Evolutionary conservation across 2,888 invertebrate genomes (phyloP), one percentile per base, ranked within the genome.

Genomic region (Neoaliturus tenellus): DNA sequence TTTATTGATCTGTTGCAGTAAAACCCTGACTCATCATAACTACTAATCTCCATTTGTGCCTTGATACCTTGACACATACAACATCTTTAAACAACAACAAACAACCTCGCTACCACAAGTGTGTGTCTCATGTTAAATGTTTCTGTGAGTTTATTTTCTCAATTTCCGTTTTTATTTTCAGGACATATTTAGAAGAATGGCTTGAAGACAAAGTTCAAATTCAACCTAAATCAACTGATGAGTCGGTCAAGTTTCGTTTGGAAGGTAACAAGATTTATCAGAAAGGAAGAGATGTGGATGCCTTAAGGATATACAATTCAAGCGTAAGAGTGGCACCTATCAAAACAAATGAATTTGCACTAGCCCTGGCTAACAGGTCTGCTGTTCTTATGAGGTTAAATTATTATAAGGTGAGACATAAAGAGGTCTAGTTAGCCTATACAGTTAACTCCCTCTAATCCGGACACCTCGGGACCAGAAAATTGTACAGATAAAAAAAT

Each of bases 341-440:
- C 44, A 90, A 91, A 39, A 92, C 92, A 67, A 90, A 92, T 14
- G 93, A 93, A 89, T 93, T 93, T 87, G 91, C 93, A 0, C 89
- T 94, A 73, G 95, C 95, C 0, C 90, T 94, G 81, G 95, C 94
- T 0, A 95, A 95, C 88, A 91, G 95, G 89, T 95, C 95, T 14
- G 95, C 95, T 23, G 92, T 93, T 10, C 91, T 94, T 67, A 91
- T 93, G 87, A 92, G 93, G 86, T 89, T 94, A 89, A 91, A 92
- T 83, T 91, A 91, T 88, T 95, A 91, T 90, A 89, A 93, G 91
- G 95, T 94, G 90, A 88, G 88, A 44, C 2, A 44, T n/a, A n/a
- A n/a, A n/a, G n/a, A n/a, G n/a, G n/a, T n/a, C n/a, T n/a, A 41
- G 41, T 41, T 41, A 41, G 6, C 41, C 41, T 6, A 41, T 14